Percentiles rank a stretch among this genome's conserved stretches.
These are phyloP conservation scores for Mimachlamys varia DNA, from an alignment of 2,888 invertebrate genomes.

Conservation along the genomic window DNA sequence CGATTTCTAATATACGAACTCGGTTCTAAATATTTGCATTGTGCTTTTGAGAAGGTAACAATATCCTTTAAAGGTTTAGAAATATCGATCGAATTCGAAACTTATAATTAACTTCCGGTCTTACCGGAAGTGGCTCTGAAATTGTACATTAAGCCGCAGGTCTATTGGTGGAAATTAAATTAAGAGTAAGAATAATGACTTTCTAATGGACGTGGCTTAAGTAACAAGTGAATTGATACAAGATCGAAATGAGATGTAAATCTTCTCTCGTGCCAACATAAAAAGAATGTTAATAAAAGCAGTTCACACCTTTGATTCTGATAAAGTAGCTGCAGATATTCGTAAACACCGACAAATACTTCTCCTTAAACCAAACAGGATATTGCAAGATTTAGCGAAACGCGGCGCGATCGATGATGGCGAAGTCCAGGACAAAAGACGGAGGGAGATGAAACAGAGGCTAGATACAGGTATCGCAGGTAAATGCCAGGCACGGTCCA, in stretches of 20 bases:
- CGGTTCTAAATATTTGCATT: constrained; percentile 27
- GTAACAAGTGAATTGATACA: constrained; percentile 47
- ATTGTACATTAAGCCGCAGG: constrained; percentile 38
- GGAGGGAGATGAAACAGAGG: background rate
- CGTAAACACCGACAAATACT: constrained; percentile 40
- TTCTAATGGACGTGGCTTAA: constrained; percentile 51
- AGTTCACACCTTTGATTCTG: constrained; percentile 37
- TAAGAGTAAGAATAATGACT: constrained; percentile 49
- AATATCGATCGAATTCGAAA: constrained; percentile 6
- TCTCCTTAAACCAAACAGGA: constrained; percentile 46
- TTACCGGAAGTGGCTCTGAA: constrained; percentile 41
- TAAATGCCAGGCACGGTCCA: background rate
- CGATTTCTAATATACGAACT: constrained; percentile 31
- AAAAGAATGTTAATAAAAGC: constrained; percentile 52
- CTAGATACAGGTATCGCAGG: background rate
- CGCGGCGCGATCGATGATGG: constrained; percentile 34
- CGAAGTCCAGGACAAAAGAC: constrained; percentile 9
- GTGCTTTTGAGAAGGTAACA: constrained; percentile 28
- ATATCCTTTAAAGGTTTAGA: constrained; percentile 36
- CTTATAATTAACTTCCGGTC: constrained; percentile 36
- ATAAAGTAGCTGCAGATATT: constrained; percentile 45
- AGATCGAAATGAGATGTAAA: constrained; percentile 51
- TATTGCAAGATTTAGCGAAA: constrained; percentile 44
- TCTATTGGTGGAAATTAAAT: constrained; percentile 46
- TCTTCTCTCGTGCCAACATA: constrained; percentile 51